Percentiles rank a stretch among this genome's conserved stretches.
Conservation (phyloP, 2,113 vertebrate genomes). For the Anser cygnoides region DNA sequence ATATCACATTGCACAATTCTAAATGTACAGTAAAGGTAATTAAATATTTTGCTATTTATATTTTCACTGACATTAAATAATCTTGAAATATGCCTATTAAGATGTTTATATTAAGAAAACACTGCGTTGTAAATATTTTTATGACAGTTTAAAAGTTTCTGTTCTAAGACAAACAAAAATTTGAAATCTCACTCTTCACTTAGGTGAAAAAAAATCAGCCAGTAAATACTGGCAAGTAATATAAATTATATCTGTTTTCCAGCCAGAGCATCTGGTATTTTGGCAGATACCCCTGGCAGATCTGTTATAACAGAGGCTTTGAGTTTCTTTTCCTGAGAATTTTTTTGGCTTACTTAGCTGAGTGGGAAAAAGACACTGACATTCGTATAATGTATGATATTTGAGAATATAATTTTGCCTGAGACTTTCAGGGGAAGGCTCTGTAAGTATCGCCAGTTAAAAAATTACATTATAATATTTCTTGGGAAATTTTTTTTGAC, state of each 20-base stretch:
- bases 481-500: not conserved
- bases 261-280: conserved; percentile 49
- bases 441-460: not conserved
- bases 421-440: not conserved
- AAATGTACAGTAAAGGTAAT: not conserved
- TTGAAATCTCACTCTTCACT: not conserved
- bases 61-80: not conserved
- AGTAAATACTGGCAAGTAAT: conserved; percentile 14
- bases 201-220: conserved; percentile 11
- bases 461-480: not conserved
- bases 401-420: not conserved
- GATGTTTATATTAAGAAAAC: not conserved
- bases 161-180: not conserved
- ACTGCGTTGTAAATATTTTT: not conserved
- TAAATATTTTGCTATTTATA: not conserved
- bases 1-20: not conserved
- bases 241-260: conserved; percentile 15
- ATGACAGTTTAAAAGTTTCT: not conserved
- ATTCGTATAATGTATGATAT: not conserved
- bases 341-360: not conserved
- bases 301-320: not conserved
- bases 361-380: not conserved
- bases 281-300: conserved; percentile 27
- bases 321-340: conserved; percentile 9
- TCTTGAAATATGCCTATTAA: not conserved